A percentile compares a stretch with the other conserved stretches of the same genome.
These are phyloP conservation scores for Loxodonta africana DNA, from an alignment of 2,113 vertebrate genomes.

Conservation along the genomic window DNA sequence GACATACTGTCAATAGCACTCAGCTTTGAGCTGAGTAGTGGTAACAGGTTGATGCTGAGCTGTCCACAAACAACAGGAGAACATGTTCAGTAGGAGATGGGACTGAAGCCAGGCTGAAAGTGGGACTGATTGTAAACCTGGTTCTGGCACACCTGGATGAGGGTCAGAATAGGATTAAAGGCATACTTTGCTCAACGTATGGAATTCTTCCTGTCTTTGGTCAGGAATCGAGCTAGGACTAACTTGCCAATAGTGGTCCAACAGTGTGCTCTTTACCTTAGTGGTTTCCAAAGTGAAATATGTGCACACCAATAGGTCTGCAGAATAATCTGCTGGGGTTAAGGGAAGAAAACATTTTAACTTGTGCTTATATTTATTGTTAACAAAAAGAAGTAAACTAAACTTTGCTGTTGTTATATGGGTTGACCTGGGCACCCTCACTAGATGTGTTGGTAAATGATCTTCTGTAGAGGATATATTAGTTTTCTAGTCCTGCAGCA, in stretches of 20 bases:
- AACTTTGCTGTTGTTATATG: neutral
- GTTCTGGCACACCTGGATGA: neutral
- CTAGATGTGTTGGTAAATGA: neutral
- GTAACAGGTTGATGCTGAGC: neutral
- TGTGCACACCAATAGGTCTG: neutral
- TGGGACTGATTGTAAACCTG: neutral
- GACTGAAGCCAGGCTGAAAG: neutral
- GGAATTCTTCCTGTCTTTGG: slow-evolving; percentile 16
- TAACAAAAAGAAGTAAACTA: slow-evolving; percentile 39
- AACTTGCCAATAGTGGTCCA: neutral
- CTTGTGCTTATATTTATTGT: neutral
- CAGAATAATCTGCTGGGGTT: neutral
- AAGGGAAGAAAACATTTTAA: neutral
- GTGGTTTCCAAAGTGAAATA: neutral
- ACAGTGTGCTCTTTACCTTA: neutral
- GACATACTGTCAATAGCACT: slow-evolving; percentile 70
- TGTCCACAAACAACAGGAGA: neutral
- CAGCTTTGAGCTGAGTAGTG: neutral
- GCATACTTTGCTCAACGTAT: neutral
- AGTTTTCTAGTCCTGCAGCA: neutral
- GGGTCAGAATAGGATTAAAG: neutral
- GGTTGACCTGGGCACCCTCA: neutral
- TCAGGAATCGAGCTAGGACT: neutral
- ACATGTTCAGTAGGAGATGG: neutral
- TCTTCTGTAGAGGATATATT: neutral